These are phyloP conservation scores for Iphiclides podalirius DNA, from an alignment of 2,888 invertebrate species.

Conservation along the genomic window DNA sequence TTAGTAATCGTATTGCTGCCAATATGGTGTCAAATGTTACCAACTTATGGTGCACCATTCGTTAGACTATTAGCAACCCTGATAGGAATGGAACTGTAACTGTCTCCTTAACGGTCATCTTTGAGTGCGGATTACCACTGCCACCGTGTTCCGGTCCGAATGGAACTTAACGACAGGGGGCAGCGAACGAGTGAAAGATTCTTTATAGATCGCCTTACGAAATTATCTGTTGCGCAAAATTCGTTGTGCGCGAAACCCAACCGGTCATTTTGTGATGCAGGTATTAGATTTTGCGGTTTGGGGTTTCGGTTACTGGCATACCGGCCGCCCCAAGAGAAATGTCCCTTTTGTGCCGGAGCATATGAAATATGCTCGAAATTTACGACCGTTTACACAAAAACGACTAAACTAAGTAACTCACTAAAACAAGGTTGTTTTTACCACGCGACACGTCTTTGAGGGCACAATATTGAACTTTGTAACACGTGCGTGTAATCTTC, in stretches of 20 bases:
- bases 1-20: too few relatives aligned
- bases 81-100: slow-evolving; percentile 7
- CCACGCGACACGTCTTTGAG: too few relatives aligned
- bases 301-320: slow-evolving; percentile 17
- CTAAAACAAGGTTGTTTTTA: too few relatives aligned
- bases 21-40: too few relatives aligned
- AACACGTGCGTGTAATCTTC: too few relatives aligned
- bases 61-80: too few relatives aligned
- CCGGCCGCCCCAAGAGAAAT: background rate
- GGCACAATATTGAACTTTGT: too few relatives aligned
- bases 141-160: slow-evolving; percentile 21
- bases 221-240: slow-evolving; percentile 17
- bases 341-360: too few relatives aligned
- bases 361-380: too few relatives aligned
- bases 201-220: background rate
- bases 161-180: background rate
- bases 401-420: too few relatives aligned
- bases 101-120: slow-evolving; percentile 20
- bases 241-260: slow-evolving; percentile 11
- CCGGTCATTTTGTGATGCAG: slow-evolving; percentile 9
- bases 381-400: too few relatives aligned
- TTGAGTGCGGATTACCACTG: slow-evolving; percentile 2
- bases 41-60: too few relatives aligned
- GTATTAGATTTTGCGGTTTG: slow-evolving; percentile 21
- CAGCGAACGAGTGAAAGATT: background rate